These are phyloP conservation scores for Zaprionus camerounensis DNA, from an alignment of 1,140 invertebrate species.

Conservation along the genomic window DNA sequence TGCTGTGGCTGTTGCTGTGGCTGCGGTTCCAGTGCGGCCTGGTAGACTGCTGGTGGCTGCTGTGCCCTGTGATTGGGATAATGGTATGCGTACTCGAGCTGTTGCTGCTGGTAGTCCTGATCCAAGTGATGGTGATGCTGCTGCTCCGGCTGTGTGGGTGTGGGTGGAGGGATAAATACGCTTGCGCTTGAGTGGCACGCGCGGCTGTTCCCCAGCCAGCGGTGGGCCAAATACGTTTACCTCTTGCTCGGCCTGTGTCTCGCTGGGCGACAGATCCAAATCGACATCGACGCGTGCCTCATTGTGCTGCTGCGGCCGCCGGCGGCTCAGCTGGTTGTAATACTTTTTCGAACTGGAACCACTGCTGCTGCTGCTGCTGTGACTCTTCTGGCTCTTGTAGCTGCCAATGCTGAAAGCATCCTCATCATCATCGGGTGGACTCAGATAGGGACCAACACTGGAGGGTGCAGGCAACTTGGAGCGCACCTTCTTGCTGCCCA, in stretches of 20 bases:
- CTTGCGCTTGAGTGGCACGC: constrained; percentile 78
- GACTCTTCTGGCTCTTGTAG: constrained; percentile 52
- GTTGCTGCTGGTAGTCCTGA: constrained; percentile 13
- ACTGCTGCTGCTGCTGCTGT: constrained; percentile 23
- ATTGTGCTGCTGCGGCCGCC: constrained; percentile 60
- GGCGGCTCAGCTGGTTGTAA: constrained; percentile 55
- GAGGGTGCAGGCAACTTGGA: constrained; percentile 63
- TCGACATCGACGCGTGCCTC: constrained; percentile 72
- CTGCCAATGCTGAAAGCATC: constrained; percentile 35
- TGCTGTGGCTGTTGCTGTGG: constrained; percentile 30
- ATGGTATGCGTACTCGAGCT: constrained; percentile 58
- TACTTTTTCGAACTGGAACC: constrained; percentile 61
- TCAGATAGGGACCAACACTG: constrained; percentile 75
- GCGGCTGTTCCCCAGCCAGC: constrained; percentile 68
- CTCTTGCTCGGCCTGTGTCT: constrained; percentile 77
- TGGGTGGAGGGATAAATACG: constrained; percentile 81
- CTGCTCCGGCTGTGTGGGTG: constrained; percentile 70
- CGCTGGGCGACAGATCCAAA: constrained; percentile 71
- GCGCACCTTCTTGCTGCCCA: constrained; percentile 70
- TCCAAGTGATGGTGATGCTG: constrained; percentile 32
- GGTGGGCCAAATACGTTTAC: constrained; percentile 77
- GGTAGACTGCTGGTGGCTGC: constrained; percentile 49
- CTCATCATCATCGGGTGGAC: constrained; percentile 69
- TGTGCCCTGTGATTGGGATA: constrained; percentile 59
- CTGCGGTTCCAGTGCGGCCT: constrained; percentile 56